Evolutionary conservation across 2,888 invertebrate species (phyloP), one percentile per base, ranked within the genome.

Genomic region (Nineta flava): DNA sequence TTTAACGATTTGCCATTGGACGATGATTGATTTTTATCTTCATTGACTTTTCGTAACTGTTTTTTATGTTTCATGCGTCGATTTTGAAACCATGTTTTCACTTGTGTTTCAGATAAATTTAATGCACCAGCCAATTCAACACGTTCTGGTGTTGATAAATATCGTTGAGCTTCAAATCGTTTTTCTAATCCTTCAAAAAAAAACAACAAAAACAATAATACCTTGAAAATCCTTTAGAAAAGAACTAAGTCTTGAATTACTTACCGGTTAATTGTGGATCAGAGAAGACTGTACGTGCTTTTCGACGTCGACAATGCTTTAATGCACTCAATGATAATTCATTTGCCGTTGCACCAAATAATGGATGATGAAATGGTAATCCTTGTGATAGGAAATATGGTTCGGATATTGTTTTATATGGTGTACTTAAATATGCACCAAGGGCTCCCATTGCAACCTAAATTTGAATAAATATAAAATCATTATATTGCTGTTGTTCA

Each of bases 81-180:
- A 70, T 96, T 96, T 71, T 96, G 95, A 69, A 96, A 95, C 95
- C 95, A 95, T 53, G 95, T 96, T 73, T 95, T 95, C 55, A 95
- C 91, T 74, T 95, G 83, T 0, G 96, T 96, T 71, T 96, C 96
- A 12, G 94, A 94, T 15, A 96, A 75, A 64, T 86, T 92, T 46
- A 96, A 75, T 0, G 92, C 91, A 1, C 87, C 84, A 0, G 96
- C 96, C 51, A 96, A 71, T 65, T 96, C 96, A 10, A 96, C 93
- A 6, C 96, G 73, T 66, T 96, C 96, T 0, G 96, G 96, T 0
- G 96, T 96, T 15, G 93, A 94, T 2, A 96, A 77, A 70, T 96
- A 95, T 51, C 94, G 75, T 65, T 96, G 96, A 2, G 87, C 83
- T 61, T 94, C 94, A 67, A 96, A 96, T 46, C 95, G 77, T 60